Percentiles rank a stretch among this genome's conserved stretches.
These are phyloP conservation scores for Apis cerana DNA, from an alignment of 1,140 invertebrate species.

Conservation along the genomic window DNA sequence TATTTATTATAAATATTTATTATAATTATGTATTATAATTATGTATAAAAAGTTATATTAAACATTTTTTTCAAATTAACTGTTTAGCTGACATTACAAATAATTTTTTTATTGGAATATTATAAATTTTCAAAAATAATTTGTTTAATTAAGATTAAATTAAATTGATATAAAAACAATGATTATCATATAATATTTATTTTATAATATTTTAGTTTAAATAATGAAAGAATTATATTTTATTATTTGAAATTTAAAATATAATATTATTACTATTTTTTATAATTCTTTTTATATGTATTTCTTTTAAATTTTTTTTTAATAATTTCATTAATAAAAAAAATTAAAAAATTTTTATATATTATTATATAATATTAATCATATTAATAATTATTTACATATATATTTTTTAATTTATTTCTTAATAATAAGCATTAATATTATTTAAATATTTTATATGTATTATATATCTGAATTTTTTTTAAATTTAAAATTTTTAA, in stretches of 20 bases:
- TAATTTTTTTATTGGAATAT: conserved; percentile 10
- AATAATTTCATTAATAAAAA: neutral
- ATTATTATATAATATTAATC: neutral
- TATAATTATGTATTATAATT: neutral
- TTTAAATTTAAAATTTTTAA: neutral
- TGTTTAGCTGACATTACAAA: neutral
- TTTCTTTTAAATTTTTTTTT: neutral
- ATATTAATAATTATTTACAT: neutral
- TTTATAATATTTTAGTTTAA: neutral
- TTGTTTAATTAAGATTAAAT: neutral
- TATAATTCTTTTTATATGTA: neutral
- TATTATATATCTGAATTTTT: neutral
- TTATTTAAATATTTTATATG: neutral
- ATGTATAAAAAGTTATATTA: neutral
- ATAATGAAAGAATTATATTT: neutral
- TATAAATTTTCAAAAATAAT: neutral
- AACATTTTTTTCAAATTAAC: neutral
- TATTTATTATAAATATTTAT: neutral
- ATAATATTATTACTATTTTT: neutral
- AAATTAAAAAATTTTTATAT: neutral
- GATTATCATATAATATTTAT: neutral
- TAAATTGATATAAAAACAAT: too few species aligned
- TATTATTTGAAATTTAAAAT: neutral
- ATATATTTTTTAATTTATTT: neutral
- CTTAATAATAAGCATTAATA: neutral